phyloP scores from a whole-genome alignment of 2,113 vertebrate species.

The Delphinapterus leucas region DNA sequence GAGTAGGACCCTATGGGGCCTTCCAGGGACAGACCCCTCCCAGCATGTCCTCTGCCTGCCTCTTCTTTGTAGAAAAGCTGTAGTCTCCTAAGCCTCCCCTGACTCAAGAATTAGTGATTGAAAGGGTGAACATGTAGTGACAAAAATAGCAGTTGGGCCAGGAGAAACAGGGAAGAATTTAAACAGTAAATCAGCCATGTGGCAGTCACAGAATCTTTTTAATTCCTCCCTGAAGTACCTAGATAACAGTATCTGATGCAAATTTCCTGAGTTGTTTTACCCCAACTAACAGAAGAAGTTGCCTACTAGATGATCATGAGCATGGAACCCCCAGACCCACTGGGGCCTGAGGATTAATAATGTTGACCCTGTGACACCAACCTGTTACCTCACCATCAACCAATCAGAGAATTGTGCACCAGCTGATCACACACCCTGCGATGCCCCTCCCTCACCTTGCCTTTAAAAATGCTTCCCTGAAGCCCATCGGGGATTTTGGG shows the following conservation, averaged over 20 bases:
- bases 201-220: background rate
- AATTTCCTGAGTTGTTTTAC: background rate
- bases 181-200: background rate
- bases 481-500: background rate
- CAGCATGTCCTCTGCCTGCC: background rate
- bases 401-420: background rate
- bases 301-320: background rate
- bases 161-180: background rate
- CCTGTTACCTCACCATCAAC: background rate
- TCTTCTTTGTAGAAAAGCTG: background rate
- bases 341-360: background rate
- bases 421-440: background rate
- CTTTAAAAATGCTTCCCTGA: background rate
- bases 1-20: background rate
- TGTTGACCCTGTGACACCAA: background rate
- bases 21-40: background rate
- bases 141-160: background rate
- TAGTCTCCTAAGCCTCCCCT: background rate
- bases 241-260: background rate
- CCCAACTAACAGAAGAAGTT: background rate
- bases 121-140: background rate
- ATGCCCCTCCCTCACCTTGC: background rate
- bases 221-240: background rate
- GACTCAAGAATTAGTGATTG: background rate
- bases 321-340: background rate